Percentiles rank a stretch among this genome's conserved stretches.
Evolutionary conservation across 2,113 vertebrate species (phyloP).

Genomic region (Bubalus kerabau): DNA sequence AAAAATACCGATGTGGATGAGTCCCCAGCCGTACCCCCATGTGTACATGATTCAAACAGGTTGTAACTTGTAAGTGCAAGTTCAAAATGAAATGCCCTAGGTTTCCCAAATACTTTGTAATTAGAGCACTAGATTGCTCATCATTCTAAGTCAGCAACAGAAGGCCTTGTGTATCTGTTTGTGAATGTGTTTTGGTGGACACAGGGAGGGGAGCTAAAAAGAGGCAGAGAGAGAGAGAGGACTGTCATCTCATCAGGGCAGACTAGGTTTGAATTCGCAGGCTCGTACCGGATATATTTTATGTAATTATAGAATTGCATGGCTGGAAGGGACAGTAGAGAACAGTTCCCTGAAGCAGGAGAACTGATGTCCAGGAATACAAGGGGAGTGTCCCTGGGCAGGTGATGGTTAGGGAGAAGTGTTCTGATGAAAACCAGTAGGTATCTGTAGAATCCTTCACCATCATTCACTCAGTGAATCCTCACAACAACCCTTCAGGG

Average conservation of each 20-base stretch:
- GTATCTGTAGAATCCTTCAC: background rate
- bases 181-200: background rate
- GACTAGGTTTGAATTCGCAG: background rate
- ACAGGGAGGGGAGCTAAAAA: background rate
- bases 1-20: background rate
- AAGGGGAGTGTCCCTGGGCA: rapidly evolving
- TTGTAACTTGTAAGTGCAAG: background rate
- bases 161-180: background rate
- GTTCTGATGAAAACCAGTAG: background rate
- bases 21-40: background rate
- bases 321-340: background rate
- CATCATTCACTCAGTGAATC: background rate
- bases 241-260: background rate
- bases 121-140: background rate
- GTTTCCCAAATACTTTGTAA: background rate
- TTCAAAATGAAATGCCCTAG: background rate
- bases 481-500: background rate
- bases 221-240: background rate
- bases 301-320: background rate
- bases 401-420: background rate
- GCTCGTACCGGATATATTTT: background rate
- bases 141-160: background rate
- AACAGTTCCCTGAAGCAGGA: background rate
- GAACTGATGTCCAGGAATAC: background rate
- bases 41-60: slow-evolving; percentile 4